Conservation (phyloP, 1,140 invertebrate species). For the Mycetomoellerius zeteki region DNA sequence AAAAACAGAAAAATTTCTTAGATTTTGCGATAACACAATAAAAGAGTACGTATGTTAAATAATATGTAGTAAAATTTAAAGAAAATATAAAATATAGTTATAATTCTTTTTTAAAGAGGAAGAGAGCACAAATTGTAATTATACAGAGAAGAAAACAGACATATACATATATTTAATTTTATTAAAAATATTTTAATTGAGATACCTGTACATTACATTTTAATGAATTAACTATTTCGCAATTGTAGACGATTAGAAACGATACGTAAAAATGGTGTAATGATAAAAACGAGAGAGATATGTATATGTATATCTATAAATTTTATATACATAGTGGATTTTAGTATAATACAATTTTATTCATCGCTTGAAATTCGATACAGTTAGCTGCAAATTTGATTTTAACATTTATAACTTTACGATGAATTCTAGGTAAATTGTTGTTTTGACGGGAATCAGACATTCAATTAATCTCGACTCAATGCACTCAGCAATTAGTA, state of each 20-base stretch:
- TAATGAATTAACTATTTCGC: neutral
- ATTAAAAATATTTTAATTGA: slow-evolving; percentile 31
- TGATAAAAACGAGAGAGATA: neutral
- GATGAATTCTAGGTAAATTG: slow-evolving; percentile 20
- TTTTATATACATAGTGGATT: slow-evolving; percentile 5
- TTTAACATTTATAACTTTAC: slow-evolving; percentile 14
- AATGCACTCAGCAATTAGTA: neutral
- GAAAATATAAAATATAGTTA: neutral
- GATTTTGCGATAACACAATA: neutral
- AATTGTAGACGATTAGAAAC: neutral
- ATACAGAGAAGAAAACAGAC: neutral
- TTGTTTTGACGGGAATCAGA: neutral
- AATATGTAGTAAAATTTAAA: neutral
- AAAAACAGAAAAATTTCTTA: slow-evolving; percentile 12
- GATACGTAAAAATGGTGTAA: neutral
- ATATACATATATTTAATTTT: neutral
- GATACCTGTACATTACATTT: neutral
- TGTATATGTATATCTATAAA: neutral
- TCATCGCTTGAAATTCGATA: neutral
- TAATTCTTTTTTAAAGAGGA: neutral
- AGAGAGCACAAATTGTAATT: too few relatives aligned
- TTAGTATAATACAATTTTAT: slow-evolving; percentile 3
- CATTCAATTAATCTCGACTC: neutral
- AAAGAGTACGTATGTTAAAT: neutral
- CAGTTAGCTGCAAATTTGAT: neutral